These are phyloP conservation scores for Phymatocera aterrima DNA, from an alignment of 2,888 invertebrate genomes.

Conservation along the genomic window DNA sequence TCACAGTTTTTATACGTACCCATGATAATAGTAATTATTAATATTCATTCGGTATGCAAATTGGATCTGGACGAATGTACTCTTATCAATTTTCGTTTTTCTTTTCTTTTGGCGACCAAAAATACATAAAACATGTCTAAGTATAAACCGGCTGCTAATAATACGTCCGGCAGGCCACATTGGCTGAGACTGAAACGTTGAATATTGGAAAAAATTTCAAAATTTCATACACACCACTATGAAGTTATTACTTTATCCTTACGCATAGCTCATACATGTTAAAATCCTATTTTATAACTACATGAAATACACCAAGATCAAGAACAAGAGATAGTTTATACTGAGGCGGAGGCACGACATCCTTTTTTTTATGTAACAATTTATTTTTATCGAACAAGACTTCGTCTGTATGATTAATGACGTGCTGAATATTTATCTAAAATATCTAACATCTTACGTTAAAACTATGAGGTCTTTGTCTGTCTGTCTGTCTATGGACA, in stretches of 20 bases:
- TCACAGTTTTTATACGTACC: not conserved
- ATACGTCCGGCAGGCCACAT: not conserved
- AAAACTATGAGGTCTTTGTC: not conserved
- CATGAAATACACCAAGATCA: not conserved
- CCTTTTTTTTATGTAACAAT: not conserved
- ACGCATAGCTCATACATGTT: not conserved
- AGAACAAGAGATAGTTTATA: not conserved
- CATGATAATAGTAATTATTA: not conserved
- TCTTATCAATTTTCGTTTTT: not conserved
- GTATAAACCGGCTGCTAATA: constrained; percentile 13
- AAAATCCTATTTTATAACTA: not conserved
- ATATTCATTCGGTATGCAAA: not conserved
- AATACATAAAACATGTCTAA: constrained; percentile 2
- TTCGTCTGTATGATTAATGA: not conserved
- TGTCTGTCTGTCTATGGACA: not conserved
- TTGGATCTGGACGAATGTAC: not conserved
- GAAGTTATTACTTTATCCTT: not conserved
- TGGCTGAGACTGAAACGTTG: not conserved
- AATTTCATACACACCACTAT: not conserved
- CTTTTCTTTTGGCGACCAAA: not conserved
- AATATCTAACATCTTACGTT: constrained; percentile 9
- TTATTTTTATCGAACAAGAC: constrained; percentile 22
- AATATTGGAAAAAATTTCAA: not conserved
- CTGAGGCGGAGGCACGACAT: too few species aligned
- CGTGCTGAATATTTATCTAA: not conserved